Evolutionary conservation across 2,888 invertebrate species (phyloP).

Genomic region (Malthinus seriepunctatus): DNA sequence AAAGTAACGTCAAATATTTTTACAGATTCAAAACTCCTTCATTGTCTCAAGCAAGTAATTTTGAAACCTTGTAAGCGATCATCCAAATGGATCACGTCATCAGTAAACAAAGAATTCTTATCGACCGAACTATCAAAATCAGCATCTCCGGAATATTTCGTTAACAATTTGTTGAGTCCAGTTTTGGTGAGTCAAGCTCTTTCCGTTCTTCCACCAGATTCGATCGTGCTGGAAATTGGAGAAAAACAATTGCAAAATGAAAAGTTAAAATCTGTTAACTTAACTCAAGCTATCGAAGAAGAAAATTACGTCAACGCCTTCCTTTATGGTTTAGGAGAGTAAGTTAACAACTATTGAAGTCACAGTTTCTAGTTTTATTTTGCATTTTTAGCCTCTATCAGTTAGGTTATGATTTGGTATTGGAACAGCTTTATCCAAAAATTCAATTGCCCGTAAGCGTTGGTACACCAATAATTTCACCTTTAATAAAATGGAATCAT

Average conservation of each 20-base stretch:
- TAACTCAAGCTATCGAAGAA: background rate
- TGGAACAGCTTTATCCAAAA: slow-evolving; percentile 76
- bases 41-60: slow-evolving; percentile 66
- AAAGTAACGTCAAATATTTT: no score
- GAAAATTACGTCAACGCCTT: background rate
- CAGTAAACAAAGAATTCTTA: background rate
- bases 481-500: slow-evolving; percentile 89
- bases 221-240: slow-evolving; percentile 1
- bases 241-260: background rate
- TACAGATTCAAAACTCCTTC: slow-evolving; percentile 41
- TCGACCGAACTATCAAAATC: background rate
- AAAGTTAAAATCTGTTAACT: background rate
- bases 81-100: slow-evolving; percentile 67
- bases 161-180: slow-evolving; percentile 11
- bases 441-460: slow-evolving; percentile 82
- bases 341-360: background rate
- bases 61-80: slow-evolving; percentile 68
- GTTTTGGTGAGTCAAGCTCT: background rate
- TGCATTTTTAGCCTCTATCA: slow-evolving; percentile 67
- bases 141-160: slow-evolving; percentile 67
- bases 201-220: background rate
- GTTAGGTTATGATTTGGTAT: slow-evolving; percentile 73
- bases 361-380: no score
- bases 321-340: slow-evolving; percentile 3
- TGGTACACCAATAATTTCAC: slow-evolving; percentile 82